Conservation (phyloP, 1,140 invertebrate genomes). For the Rhynchophorus ferrugineus region DNA sequence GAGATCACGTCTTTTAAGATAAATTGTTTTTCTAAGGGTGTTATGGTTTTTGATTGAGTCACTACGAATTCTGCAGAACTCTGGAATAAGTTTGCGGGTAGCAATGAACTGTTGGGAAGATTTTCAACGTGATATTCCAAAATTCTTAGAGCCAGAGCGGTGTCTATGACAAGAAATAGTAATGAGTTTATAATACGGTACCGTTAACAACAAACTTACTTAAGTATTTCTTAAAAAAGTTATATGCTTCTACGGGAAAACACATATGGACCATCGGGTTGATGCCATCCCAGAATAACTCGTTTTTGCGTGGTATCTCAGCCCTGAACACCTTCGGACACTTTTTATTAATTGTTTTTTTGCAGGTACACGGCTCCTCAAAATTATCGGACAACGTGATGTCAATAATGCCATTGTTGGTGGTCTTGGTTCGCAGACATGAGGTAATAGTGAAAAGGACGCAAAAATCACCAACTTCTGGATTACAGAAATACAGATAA, state of each 20-base stretch:
- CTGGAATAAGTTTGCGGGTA: background rate
- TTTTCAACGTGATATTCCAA: background rate
- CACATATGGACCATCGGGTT: constrained; percentile 21
- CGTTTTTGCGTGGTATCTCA: constrained; percentile 29
- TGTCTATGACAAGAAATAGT: background rate
- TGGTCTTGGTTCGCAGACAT: background rate
- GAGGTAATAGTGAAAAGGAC: constrained; percentile 14
- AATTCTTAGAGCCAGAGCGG: background rate
- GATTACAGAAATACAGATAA: constrained; percentile 26
- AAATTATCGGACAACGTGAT: constrained; percentile 3
- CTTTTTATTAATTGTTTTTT: constrained; percentile 12
- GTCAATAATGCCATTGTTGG: background rate
- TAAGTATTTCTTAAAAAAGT: background rate
- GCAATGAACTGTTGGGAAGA: background rate
- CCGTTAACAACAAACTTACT: constrained; percentile 12
- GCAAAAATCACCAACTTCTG: constrained; percentile 32
- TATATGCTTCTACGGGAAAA: background rate
- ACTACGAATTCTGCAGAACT: background rate
- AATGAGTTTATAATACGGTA: background rate
- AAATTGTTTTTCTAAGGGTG: background rate
- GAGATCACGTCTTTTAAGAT: background rate
- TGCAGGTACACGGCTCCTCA: constrained; percentile 19
- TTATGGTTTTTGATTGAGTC: background rate
- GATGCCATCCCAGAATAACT: constrained; percentile 22
- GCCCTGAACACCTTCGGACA: constrained; percentile 24